Percentiles rank a stretch among this genome's conserved stretches.
phyloP scores from a whole-genome alignment of 2,113 vertebrate species.

The Mobula hypostoma region DNA sequence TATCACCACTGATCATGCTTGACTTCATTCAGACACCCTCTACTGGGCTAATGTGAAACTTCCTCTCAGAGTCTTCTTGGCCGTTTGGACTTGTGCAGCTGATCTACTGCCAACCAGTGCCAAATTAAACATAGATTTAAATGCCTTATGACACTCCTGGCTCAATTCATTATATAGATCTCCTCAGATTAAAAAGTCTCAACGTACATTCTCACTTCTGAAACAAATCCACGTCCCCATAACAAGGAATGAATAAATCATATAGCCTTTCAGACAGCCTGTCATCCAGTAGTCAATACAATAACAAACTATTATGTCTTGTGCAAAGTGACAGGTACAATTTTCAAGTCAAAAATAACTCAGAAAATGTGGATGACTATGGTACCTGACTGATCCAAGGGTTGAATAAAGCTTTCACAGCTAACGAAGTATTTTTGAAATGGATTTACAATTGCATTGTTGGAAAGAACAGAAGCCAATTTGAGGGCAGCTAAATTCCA shows the following conservation, averaged over 20 bases:
- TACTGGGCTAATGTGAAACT: conserved; percentile 6
- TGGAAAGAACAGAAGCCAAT: neutral
- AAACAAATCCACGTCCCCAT: neutral
- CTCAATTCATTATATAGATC: neutral
- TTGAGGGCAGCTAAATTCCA: neutral
- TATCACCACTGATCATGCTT: neutral
- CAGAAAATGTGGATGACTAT: neutral
- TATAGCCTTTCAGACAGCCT: neutral
- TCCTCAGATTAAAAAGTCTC: neutral
- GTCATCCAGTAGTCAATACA: neutral
- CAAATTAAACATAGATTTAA: neutral
- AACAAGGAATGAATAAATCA: neutral
- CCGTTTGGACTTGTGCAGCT: neutral
- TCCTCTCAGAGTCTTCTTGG: neutral
- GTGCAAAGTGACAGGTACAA: neutral
- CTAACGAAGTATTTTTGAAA: neutral
- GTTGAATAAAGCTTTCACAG: neutral
- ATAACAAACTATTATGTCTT: neutral
- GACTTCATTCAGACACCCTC: neutral
- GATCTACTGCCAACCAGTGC: neutral
- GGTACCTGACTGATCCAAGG: neutral
- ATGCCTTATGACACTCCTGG: neutral
- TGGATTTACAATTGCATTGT: too few relatives aligned
- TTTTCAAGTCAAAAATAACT: neutral
- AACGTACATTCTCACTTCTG: neutral